Base-by-base conservation (phyloP, 2,888 invertebrate species). In the Zhengitettix transpicula region DNA sequence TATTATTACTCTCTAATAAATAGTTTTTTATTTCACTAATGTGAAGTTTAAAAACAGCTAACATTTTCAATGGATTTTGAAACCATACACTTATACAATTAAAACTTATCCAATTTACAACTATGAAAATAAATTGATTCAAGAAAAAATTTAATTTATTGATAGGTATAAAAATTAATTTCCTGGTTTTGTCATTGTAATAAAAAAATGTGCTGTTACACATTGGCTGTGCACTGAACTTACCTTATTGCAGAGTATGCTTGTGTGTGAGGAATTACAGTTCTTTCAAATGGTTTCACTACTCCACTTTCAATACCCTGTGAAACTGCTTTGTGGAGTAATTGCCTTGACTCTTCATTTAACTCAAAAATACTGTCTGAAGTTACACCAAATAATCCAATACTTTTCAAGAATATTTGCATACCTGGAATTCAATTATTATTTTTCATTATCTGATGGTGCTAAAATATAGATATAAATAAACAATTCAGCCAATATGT, bases 321-420 rank as follows among this genome's bases (percentile, higher is more conserved):
- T 9, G 71, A 67, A 8, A 81, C 69, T 44, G 78, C 71, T 10
- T 71, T 65, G 10, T 75, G 73, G 41, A 80, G 76, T 44, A 73
- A 71, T 57, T 69, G 66, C 74, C 79, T 79, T 56, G 75, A 75
- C 41, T 71, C 72, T 42, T 69, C 68, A 55, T 68, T 69, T 57
- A 70, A 69, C 64, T 76, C 77, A 69, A 81, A 78, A 61, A 81
- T 69, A 10, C 79, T 75, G 68, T 81, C 81, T 63, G 81, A 71
- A 40, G 80, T 71, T 61, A 81, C 79, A 60, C 81, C 81, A 69
- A 80, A 79, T 71, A 81, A 77, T 58, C 78, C 75, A 61, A 78
- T 73, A 67, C 80, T 81, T 67, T 76, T 78, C 65, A 81, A 69
- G 68, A 81, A 79, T 40, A 79, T 66, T 5, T 77, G 70, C 80